Evolutionary conservation across 2,797 vertebrate species (phyloP), one percentile per base, ranked within the genome.

Genomic region (Sebastiscus albofasciatus): DNA sequence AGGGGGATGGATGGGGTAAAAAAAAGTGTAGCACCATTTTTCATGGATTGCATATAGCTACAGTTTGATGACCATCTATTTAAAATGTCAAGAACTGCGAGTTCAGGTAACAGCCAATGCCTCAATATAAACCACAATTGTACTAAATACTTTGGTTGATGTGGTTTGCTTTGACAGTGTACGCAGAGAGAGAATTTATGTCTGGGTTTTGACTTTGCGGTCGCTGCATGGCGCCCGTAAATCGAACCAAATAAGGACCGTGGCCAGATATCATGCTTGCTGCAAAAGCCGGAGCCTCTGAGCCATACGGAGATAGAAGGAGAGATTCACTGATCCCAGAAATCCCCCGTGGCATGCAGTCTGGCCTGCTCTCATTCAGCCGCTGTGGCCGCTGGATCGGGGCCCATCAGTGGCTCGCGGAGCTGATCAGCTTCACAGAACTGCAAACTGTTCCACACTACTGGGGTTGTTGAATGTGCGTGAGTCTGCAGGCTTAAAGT

Each of bases 231-330:
- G 90, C 79, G 89, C 89, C 88, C 79, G 27, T 94, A 91, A 94
- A 93, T 90, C 64, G 22, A 89, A 88, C 88, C 92, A 90, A 93
- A 94, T 90, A 94, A 87, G 91, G 88, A 71, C 69, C 46, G 36
- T 4, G 54, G 84, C 87, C 91, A 90, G 87, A 83, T 84, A 84
- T 83, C 58, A 4, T 75, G 59, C 77, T 87, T 55, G 5, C 75
- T 88, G 78, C 70, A 73, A 75, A 85, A 72, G 46, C 18, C 9
- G 39, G 70, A 83, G 85, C 77, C 82, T 87, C 75, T 59, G 65
- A 87, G 87, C 83, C 80, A 60, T 74, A 29, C 66, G 58, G 69
- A 89, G 87, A 93, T 88, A 89, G 82, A 75, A 82, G 75, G 68
- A 86, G 81, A 83, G 88, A 93, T 90, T 87, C 82, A 65, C 83